These are phyloP conservation scores for Synergus umbraculus DNA, from an alignment of 2,888 invertebrate genomes.

Conservation along the genomic window DNA sequence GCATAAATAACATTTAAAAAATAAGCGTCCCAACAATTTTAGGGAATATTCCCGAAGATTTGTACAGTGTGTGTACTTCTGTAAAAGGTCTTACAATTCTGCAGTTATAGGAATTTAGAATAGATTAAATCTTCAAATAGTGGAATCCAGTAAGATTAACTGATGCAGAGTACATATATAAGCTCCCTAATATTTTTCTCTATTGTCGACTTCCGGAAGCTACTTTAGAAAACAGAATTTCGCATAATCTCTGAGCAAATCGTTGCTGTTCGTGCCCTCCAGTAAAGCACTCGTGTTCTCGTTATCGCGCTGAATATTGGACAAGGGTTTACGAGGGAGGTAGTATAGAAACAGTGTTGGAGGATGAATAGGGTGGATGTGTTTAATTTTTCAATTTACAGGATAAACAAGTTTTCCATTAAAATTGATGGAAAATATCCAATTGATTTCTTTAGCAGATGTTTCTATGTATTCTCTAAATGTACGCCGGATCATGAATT, in stretches of 20 bases:
- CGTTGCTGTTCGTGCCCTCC: slow-evolving; percentile 10
- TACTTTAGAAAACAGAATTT: slow-evolving; percentile 10
- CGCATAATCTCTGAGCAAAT: slow-evolving; percentile 21
- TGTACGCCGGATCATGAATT: too few species aligned
- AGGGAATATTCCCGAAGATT: neutral
- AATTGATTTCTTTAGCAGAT: neutral
- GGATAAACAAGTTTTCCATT: neutral
- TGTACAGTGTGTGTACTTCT: neutral
- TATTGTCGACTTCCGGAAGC: neutral
- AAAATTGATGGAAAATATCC: neutral
- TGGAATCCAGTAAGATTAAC: neutral
- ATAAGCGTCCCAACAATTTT: too few species aligned
- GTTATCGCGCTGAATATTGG: slow-evolving; percentile 35
- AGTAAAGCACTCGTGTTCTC: slow-evolving; percentile 27
- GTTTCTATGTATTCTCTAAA: neutral
- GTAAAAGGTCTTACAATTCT: neutral
- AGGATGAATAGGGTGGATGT: neutral
- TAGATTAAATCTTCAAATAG: neutral
- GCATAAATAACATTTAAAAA: neutral
- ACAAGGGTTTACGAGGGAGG: slow-evolving; percentile 6
- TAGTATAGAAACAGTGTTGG: slow-evolving; percentile 8
- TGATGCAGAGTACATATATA: neutral
- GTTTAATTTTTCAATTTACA: neutral
- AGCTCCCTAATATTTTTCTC: slow-evolving; percentile 5
- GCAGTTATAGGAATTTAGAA: neutral